These are phyloP conservation scores for Meloe dianella DNA, from an alignment of 2,888 invertebrate genomes.

Conservation along the genomic window DNA sequence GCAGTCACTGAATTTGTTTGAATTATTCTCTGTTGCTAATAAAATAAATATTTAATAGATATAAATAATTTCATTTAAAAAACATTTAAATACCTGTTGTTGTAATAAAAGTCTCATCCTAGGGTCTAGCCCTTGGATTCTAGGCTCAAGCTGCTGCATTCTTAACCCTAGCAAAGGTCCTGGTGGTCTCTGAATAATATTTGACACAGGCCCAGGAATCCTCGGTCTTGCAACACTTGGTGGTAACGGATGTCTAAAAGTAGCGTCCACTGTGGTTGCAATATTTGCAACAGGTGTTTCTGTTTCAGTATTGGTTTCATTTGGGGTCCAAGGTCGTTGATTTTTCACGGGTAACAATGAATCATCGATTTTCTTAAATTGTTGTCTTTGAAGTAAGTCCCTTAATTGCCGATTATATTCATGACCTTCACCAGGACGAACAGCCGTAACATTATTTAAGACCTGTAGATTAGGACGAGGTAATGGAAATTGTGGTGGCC, in stretches of 20 bases:
- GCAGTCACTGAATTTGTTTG: constrained; percentile 29
- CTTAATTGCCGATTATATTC: constrained; percentile 78
- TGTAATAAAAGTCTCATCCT: constrained; percentile 64
- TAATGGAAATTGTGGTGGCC: constrained; percentile 62
- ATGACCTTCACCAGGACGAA: constrained; percentile 54
- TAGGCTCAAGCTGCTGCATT: constrained; percentile 57
- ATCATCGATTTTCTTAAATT: constrained; percentile 65
- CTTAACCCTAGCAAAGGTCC: constrained; percentile 46
- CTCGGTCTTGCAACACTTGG: constrained; percentile 64
- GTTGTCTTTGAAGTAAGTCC: constrained; percentile 79
- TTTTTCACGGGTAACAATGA: constrained; percentile 54
- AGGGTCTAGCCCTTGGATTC: constrained; percentile 55
- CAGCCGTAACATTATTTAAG: constrained; percentile 35
- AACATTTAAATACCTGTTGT: constrained; percentile 52
- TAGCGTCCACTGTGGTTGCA: constrained; percentile 62
- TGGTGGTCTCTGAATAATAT: constrained; percentile 51
- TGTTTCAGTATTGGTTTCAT: constrained; percentile 46
- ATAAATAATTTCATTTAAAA: not conserved
- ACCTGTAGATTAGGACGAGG: constrained; percentile 42
- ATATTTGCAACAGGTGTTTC: constrained; percentile 40
- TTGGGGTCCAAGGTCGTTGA: constrained; percentile 65
- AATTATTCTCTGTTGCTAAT: constrained; percentile 35
- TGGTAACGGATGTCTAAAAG: constrained; percentile 75
- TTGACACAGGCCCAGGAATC: constrained; percentile 54
- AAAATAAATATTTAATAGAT: not conserved